Evolutionary conservation across 2,888 invertebrate species (phyloP), one percentile per base, ranked within the genome.

Genomic region (Dryomyza anilis): DNA sequence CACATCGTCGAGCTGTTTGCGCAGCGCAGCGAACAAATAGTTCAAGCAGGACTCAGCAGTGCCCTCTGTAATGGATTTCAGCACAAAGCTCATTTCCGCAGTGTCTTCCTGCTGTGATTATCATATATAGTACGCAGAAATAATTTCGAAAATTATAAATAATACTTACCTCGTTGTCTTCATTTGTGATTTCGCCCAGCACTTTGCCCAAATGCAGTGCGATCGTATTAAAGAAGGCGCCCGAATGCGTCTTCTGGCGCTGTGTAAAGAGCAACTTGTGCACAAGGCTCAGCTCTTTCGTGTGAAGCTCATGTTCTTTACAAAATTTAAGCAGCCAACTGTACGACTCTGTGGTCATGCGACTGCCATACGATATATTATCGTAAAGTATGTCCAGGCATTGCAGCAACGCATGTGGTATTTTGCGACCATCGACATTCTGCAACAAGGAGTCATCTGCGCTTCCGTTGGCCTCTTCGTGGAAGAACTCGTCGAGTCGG

Each of bases 241-340:
- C 83, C 0, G 76, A 76, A 57, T 81, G 79, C 2, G 81, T 81
- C 64, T 81, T 81, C 39, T 81, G 80, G 0, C 82, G 75, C 61
- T 82, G 83, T 1, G 71, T 70, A 43, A 83, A 83, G 8, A 83
- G 68, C 48, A 83, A 63, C 36, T 81, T 80, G 67, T 83, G 81
- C 8, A 81, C 73, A 10, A 83, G 16, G 0, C 77, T 72, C 72
- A 80, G 65, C 25, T 80, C 76, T 25, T 76, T 73, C 12, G 72
- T 71, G 0, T 76, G 69, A 3, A 81, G 66, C 50, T 78, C 76
- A 57, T 78, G 71, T 0, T 66, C 71, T 67, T 74, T 75, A 64
- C 83, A 83, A 67, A 82, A 80, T 16, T 78, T 74, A 2, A 80
- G 65, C 10, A 83, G 65, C 83, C 83, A 83, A 21, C 76, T 72